phyloP scores from a whole-genome alignment of 1,140 invertebrate genomes.

The Calephelis virginiensis region DNA sequence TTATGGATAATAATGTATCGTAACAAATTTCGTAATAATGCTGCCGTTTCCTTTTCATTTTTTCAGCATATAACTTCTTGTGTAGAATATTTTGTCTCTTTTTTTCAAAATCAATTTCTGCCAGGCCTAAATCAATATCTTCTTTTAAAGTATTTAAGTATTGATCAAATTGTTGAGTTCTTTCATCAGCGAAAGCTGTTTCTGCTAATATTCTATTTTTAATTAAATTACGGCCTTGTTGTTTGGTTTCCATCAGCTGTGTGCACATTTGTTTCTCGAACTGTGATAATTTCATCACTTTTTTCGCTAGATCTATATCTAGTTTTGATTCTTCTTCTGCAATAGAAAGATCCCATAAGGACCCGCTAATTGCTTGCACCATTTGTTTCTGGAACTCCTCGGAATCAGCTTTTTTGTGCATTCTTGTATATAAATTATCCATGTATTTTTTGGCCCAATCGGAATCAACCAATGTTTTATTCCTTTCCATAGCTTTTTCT shows the following conservation, averaged over 20 bases:
- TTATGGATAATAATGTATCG: constrained; percentile 73
- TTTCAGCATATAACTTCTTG: constrained; percentile 71
- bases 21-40: constrained; percentile 74
- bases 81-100: constrained; percentile 75
- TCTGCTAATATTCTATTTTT: constrained; percentile 75
- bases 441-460: constrained; percentile 60
- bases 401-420: constrained; percentile 54
- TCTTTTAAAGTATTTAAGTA: constrained; percentile 70
- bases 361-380: constrained; percentile 54
- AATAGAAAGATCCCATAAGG: constrained; percentile 60
- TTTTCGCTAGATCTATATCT: constrained; percentile 74
- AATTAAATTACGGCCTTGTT: constrained; percentile 75
- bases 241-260: constrained; percentile 80
- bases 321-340: constrained; percentile 74
- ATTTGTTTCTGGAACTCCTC: constrained; percentile 67
- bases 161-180: constrained; percentile 68
- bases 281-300: constrained; percentile 79
- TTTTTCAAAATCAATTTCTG: constrained; percentile 77
- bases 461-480: constrained; percentile 47
- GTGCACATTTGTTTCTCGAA: constrained; percentile 82
- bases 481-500: constrained; percentile 46
- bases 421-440: constrained; percentile 54
- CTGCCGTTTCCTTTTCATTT: constrained; percentile 63
- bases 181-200: constrained; percentile 66
- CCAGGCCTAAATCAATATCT: constrained; percentile 57